Evolutionary conservation across 2,888 invertebrate genomes (phyloP), one percentile per base, ranked within the genome.

Genomic region (Adelognathus sp.): DNA sequence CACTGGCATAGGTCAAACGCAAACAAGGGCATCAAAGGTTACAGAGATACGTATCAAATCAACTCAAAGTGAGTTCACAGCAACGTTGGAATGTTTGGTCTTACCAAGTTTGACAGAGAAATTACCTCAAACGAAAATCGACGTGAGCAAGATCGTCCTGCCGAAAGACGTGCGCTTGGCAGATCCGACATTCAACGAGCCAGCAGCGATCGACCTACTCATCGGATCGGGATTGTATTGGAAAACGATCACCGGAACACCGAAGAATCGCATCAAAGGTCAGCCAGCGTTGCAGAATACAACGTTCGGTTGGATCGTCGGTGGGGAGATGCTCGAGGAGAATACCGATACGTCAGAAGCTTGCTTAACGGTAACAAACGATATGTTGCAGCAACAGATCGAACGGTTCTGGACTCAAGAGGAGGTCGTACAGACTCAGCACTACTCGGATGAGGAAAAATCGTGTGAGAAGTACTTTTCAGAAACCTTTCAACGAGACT

Each of bases 301-400:
- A 16, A 54, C 33, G 6, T 58, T 84, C 1, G 84, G 81, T n/a
- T 82, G 81, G 81, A 60, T 82, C 0, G 41, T 76, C 1, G 67
- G 78, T 2, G 81, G 81, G 6, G 56, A 72, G 58, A 60, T 79
- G 14, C n/a, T 39, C n/a, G 11, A 6, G 6, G 11, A 3, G 3
- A 36, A 9, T 11, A 3, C 36, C 36, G 3, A 6, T 3, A 1
- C 36, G 11, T 6, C 36, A 36, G 36, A 36, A 11, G 11, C 36
- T 36, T 36, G 36, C 36, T 36, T 36, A 11, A 11, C 36, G 11
- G 11, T 36, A 36, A 36, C 36, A 11, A 36, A 36, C 11, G 36
- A 36, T 11, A 1, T 11, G 4, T 36, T 36, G 11, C 4, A 36
- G 2, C 9, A 36, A 36, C 36, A 36, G 11, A 36, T 36, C 36